These are phyloP conservation scores for Psococerastis gibbosa DNA, from an alignment of 2,888 invertebrate genomes.

Conservation along the genomic window DNA sequence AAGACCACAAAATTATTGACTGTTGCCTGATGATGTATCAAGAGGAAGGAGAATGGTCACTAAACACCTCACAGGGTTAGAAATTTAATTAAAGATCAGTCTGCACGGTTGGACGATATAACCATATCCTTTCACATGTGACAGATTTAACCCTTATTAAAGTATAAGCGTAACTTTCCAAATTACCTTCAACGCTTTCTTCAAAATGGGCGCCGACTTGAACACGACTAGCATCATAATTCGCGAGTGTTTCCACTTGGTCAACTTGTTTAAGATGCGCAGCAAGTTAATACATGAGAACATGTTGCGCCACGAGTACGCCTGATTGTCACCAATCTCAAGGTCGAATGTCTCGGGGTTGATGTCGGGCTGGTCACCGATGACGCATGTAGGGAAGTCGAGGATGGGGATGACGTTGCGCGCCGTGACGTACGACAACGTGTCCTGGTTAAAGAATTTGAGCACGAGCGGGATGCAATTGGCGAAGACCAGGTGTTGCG, in stretches of 20 bases:
- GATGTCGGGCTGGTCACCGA: constrained; percentile 85
- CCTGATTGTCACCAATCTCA: constrained; percentile 64
- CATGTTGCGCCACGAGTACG: constrained; percentile 94
- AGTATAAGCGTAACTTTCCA: no score
- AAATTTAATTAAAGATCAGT: no score
- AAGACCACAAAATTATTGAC: no score
- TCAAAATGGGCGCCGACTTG: constrained; percentile 96
- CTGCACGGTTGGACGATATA: no score
- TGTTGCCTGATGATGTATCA: no score
- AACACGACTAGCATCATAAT: constrained; percentile 99
- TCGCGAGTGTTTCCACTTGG: constrained; percentile 99
- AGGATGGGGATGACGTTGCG: constrained; percentile 85
- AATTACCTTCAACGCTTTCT: constrained; percentile 88
- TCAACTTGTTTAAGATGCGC: constrained; percentile 90
- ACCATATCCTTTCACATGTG: no score
- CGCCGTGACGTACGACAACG: constrained; percentile 82
- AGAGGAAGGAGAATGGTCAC: no score
- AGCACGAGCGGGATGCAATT: constrained; percentile 96
- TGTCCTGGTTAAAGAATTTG: constrained; percentile 98
- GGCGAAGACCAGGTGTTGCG: constrained; percentile 95
- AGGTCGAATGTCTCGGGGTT: constrained; percentile 60
- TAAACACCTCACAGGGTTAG: no score
- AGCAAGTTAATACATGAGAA: constrained; percentile 95
- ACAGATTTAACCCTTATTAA: no score
- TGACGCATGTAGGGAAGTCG: constrained; percentile 91